phyloP scores from a whole-genome alignment of 37 sponge, comb jelly and placozoan species.

The Hormiphora californensis region DNA sequence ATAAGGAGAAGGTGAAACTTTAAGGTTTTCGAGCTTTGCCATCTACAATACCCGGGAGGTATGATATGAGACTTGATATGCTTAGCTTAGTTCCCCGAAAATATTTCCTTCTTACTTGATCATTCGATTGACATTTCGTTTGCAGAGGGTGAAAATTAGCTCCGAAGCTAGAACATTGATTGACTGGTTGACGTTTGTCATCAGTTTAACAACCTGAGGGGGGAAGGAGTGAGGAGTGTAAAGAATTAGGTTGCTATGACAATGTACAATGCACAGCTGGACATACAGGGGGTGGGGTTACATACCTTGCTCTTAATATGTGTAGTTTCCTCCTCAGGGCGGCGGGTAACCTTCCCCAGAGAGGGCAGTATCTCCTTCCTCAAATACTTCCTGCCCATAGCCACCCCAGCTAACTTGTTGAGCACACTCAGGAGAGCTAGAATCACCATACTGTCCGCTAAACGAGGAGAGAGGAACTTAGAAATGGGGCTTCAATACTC shows the following conservation, averaged over 20 bases:
- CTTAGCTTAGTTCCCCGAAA: too few relatives aligned
- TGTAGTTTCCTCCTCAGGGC: conserved; percentile 24
- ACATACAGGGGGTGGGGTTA: too few relatives aligned
- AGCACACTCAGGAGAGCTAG: not conserved
- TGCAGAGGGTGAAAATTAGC: conserved; percentile 1
- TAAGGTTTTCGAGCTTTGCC: too few relatives aligned
- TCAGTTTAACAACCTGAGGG: conserved; percentile 8
- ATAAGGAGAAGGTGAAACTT: too few relatives aligned
- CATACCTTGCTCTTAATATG: not conserved
- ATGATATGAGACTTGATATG: too few relatives aligned
- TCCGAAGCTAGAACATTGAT: not conserved
- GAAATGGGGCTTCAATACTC: too few relatives aligned
- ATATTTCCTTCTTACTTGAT: conserved; percentile 16
- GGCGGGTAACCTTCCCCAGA: not conserved
- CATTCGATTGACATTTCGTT: conserved; percentile 26
- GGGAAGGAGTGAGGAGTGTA: too few relatives aligned
- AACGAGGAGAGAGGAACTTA: not conserved
- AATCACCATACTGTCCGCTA: not conserved
- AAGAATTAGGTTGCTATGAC: too few relatives aligned
- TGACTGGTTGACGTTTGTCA: conserved; percentile 4
- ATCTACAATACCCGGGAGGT: too few relatives aligned
- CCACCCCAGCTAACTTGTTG: not conserved
- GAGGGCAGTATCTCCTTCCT: conserved; percentile 16
- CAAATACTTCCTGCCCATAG: not conserved
- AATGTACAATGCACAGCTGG: too few relatives aligned